Base-by-base conservation (phyloP, 2,797 vertebrate species). In the Enteromius trimaculatus region DNA sequence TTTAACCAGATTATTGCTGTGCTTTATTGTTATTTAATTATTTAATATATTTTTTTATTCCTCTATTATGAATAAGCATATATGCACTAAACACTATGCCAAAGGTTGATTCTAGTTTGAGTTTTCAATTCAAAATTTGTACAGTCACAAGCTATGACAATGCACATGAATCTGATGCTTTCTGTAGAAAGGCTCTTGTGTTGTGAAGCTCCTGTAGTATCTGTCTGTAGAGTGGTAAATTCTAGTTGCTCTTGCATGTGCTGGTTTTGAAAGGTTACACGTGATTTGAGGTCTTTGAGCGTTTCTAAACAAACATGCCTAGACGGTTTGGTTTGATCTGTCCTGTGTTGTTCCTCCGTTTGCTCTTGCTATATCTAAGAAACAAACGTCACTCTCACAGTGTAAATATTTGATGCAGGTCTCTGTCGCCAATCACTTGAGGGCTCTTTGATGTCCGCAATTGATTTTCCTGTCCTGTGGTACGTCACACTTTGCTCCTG, bases 331-430 rank as follows among this genome's bases (percentile, higher is more conserved):
- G 66, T 78, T 86, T 66, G 80, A 71, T 83, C 71, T 21, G 47
- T 79, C 37, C 79, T 79, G 69, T 79, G 84, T 55, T 65, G 44
- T 74, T 44, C 82, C 81, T 83, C 49, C 83, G 76, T 83, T 87
- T 64, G 88, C 87, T 84, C 83, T 89, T 82, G 83, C 80, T 89
- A 83, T 85, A 89, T 87, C 79, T 89, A 76, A 85, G 86, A 87
- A 78, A 86, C 81, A 64, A 44, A 92, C 90, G 89, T 94, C 92
- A 93, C 89, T 76, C 72, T n/a, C 4, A 0, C 77, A 83, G 88
- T 88, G 87, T 92, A 93, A 95, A 95, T 95, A 94, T 95, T 94
- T 91, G 89, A 90, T 84, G 76, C 75, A 55, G 75, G 66, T 51
- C 44, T 78, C 37, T 58, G 76, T 80, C 83, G 69, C 86, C 87